These are phyloP conservation scores for Rhizomys pruinosus DNA, from an alignment of 2,113 vertebrate species.

Conservation along the genomic window DNA sequence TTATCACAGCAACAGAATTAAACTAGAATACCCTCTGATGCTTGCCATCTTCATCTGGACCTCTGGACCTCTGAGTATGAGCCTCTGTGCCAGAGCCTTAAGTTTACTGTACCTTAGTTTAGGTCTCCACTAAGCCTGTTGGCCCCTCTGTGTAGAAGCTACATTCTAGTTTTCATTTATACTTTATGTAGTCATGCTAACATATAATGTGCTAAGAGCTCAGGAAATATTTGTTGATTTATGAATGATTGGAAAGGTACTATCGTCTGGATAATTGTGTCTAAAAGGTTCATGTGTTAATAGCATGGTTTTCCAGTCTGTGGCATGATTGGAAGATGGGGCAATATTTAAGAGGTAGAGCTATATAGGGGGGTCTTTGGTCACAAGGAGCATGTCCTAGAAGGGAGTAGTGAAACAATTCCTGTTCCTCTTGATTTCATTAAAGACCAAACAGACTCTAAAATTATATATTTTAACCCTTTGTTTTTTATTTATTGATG, in stretches of 20 bases:
- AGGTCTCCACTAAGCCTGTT: neutral
- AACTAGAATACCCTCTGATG: neutral
- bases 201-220: neutral
- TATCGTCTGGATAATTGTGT: neutral
- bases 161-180: neutral
- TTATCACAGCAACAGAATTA: too few species aligned
- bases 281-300: neutral
- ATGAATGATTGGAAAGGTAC: neutral
- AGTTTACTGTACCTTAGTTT: neutral
- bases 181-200: neutral
- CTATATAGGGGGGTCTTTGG: neutral
- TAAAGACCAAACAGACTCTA: too few species aligned
- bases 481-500: too few species aligned
- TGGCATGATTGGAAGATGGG: neutral
- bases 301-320: neutral
- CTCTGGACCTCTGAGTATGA: neutral
- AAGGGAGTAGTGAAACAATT: neutral
- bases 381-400: neutral
- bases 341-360: neutral
- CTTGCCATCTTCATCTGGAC: neutral
- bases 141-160: neutral
- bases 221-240: neutral
- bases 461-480: too few species aligned
- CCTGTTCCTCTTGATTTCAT: too few species aligned
- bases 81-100: rapidly evolving